A percentile compares a stretch with the other conserved stretches of the same genome.
These are phyloP conservation scores for Sinohyriopsis cumingii DNA, from an alignment of 2,888 invertebrate genomes.

Conservation along the genomic window DNA sequence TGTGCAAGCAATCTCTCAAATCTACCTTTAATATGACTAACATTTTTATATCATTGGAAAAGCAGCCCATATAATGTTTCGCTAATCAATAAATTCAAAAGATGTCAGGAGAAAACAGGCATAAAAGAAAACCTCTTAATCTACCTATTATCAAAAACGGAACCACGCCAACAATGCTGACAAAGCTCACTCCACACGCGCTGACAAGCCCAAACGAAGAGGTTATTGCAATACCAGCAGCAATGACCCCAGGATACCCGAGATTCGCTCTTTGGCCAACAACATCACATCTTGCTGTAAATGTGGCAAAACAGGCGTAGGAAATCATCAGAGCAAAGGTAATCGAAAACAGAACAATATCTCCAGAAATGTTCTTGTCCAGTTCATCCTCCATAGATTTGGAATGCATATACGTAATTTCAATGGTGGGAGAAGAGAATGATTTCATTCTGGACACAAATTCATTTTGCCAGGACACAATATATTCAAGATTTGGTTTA, in stretches of 20 bases:
- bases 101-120: no score
- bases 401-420: constrained; percentile 23
- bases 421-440: constrained; percentile 8
- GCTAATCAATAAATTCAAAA: no score
- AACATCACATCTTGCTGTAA: constrained; percentile 18
- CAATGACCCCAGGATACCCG: constrained; percentile 39
- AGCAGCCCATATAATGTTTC: no score
- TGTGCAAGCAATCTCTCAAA: no score
- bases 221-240: constrained; percentile 47
- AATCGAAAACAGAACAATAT: constrained; percentile 29
- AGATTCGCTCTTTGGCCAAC: constrained; percentile 19
- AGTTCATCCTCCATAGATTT: constrained; percentile 33
- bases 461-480: constrained; percentile 25
- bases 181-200: constrained; percentile 41
- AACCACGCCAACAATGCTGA: constrained; percentile 52
- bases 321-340: constrained; percentile 41
- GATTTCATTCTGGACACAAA: constrained; percentile 22
- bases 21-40: no score
- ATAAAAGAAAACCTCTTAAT: background rate
- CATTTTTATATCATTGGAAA: no score
- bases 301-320: constrained; percentile 32
- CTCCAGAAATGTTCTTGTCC: constrained; percentile 30
- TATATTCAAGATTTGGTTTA: constrained; percentile 1
- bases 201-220: constrained; percentile 48
- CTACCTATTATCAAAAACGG: constrained; percentile 55